These are phyloP conservation scores for Empis stercorea DNA, from an alignment of 2,888 invertebrate species.

Conservation along the genomic window DNA sequence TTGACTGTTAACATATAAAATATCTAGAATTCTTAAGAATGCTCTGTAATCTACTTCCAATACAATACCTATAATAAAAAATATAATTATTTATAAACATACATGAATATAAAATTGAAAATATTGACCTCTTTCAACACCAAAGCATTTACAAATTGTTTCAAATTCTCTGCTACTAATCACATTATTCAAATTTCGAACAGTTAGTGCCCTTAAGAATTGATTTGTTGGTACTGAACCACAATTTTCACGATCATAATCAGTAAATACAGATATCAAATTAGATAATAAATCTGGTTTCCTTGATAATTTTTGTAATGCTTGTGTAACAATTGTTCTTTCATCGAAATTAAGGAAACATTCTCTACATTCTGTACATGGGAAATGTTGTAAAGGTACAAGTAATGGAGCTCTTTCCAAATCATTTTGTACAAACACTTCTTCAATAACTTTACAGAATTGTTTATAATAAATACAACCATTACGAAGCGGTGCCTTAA, in stretches of 20 bases:
- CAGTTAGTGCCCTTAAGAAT: constrained; percentile 51
- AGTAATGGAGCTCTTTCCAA: constrained; percentile 55
- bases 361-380: constrained; percentile 46
- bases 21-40: constrained; percentile 52
- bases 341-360: constrained; percentile 63
- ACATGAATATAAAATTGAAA: neutral
- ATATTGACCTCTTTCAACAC: constrained; percentile 43
- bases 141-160: constrained; percentile 60
- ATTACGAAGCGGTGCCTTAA: constrained; percentile 47
- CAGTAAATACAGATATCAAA: constrained; percentile 53
- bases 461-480: constrained; percentile 52
- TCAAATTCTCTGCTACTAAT: constrained; percentile 55
- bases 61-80: constrained; percentile 23
- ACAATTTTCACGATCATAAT: constrained; percentile 53
- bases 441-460: constrained; percentile 55
- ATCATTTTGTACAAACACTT: constrained; percentile 51
- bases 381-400: constrained; percentile 55
- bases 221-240: constrained; percentile 52
- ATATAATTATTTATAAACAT: constrained; percentile 5
- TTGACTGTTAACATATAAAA: constrained; percentile 46
- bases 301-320: constrained; percentile 53
- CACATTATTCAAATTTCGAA: constrained; percentile 48
- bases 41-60: constrained; percentile 58
- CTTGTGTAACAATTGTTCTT: constrained; percentile 46
- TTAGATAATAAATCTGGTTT: constrained; percentile 54